Conservation (phyloP, 2,113 vertebrate species). For the Myxocyprinus asiaticus region DNA sequence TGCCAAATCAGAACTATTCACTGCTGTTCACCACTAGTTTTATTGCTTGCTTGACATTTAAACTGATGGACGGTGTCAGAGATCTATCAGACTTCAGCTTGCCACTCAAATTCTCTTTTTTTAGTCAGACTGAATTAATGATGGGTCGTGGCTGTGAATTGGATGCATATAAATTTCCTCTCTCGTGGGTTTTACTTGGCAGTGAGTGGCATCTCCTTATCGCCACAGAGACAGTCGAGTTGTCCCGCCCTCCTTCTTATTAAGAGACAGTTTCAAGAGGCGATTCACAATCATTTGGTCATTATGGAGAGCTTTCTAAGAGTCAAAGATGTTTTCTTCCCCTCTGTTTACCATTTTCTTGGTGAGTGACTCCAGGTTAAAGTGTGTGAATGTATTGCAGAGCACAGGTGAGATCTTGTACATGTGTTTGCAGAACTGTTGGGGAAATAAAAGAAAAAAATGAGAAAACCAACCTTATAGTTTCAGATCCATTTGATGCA, state of each 20-base stretch:
- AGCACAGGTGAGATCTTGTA: too few relatives aligned
- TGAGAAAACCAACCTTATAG: too few relatives aligned
- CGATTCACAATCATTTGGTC: not conserved
- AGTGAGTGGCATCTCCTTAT: conserved; percentile 30
- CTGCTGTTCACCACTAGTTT: conserved; percentile 47
- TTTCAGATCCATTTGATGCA: too few relatives aligned
- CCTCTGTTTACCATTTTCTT: too few relatives aligned
- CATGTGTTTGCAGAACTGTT: too few relatives aligned
- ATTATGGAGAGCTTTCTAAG: not conserved
- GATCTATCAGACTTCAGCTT: conserved; percentile 59
- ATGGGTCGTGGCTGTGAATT: not conserved
- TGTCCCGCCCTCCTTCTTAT: not conserved
- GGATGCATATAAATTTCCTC: conserved; percentile 12
- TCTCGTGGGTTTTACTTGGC: not conserved
- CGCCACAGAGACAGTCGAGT: not conserved
- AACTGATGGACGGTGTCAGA: conserved; percentile 51
- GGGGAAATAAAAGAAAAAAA: too few relatives aligned
- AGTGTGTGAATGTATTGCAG: too few relatives aligned
- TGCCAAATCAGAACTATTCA: conserved; percentile 43
- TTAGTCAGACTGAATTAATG: not conserved
- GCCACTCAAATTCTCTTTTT: conserved; percentile 28
- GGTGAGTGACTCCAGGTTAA: too few relatives aligned
- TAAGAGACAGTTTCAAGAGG: not conserved
- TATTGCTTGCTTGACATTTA: conserved; percentile 53
- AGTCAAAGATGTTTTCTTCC: not conserved